Conservation (phyloP, 2,113 vertebrate species). For the Alethe diademata region DNA sequence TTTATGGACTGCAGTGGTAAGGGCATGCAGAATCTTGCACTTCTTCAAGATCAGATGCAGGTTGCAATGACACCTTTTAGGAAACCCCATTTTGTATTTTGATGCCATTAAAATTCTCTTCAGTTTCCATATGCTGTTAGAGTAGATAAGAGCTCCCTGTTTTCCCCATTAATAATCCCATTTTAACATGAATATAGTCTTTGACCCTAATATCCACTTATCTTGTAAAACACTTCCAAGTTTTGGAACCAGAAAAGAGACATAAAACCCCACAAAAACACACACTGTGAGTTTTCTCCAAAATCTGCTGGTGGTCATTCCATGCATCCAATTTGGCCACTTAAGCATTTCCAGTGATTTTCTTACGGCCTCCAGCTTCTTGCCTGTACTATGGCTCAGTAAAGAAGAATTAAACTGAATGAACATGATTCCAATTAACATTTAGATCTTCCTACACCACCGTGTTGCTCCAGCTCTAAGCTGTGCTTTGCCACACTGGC, state of each 20-base stretch:
- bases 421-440: slow-evolving; percentile 9
- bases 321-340: not conserved
- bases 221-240: not conserved
- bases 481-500: not conserved
- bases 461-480: not conserved
- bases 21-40: not conserved
- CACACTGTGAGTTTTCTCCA: not conserved
- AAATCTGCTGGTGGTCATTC: not conserved
- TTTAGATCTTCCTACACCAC: not conserved
- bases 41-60: not conserved
- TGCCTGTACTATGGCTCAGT: not conserved
- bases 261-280: not conserved
- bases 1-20: not conserved
- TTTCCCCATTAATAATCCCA: not conserved
- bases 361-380: not conserved
- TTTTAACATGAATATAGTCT: not conserved
- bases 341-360: not conserved
- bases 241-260: slow-evolving; percentile 33
- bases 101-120: not conserved
- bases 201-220: not conserved
- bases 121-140: not conserved
- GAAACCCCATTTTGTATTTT: not conserved
- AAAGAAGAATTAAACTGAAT: slow-evolving; percentile 18
- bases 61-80: not conserved
- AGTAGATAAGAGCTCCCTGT: not conserved